phyloP scores from a whole-genome alignment of 1,140 invertebrate genomes.

The Diachasma alloeum region DNA sequence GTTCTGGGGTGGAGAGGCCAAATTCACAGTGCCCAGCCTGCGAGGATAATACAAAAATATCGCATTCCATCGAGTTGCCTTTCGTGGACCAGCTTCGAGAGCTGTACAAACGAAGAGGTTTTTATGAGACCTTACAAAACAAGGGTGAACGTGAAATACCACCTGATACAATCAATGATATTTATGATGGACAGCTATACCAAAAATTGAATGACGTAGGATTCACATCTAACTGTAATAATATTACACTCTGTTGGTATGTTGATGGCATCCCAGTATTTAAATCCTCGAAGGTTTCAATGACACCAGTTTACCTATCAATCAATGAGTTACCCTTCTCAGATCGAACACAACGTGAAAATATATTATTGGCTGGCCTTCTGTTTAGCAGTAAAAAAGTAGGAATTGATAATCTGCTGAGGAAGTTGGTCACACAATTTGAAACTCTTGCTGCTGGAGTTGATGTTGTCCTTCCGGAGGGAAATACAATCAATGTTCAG shows the following conservation, averaged over 20 bases:
- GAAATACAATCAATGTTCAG: background rate
- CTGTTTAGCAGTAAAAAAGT: background rate
- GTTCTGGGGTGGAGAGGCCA: background rate
- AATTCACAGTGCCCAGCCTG: slow-evolving; percentile 7
- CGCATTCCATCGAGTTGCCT: slow-evolving; percentile 24
- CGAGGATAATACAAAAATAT: slow-evolving; percentile 21
- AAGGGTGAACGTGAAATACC: background rate
- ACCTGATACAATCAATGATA: slow-evolving; percentile 19
- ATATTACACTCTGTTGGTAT: slow-evolving; percentile 3
- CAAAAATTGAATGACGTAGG: background rate
- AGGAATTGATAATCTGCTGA: background rate
- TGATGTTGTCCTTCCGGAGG: background rate
- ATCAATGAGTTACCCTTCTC: background rate
- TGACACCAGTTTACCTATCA: background rate
- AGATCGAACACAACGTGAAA: background rate
- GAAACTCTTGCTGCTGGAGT: background rate
- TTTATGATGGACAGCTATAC: slow-evolving; percentile 18
- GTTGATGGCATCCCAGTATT: background rate
- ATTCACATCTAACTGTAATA: slow-evolving; percentile 3
- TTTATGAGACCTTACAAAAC: slow-evolving; percentile 26
- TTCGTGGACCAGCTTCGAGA: slow-evolving; percentile 25
- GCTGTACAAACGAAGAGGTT: slow-evolving; percentile 16
- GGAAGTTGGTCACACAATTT: background rate
- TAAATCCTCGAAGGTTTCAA: background rate
- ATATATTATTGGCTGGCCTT: background rate